A percentile compares a stretch with the other conserved stretches of the same genome.
phyloP scores from a whole-genome alignment of 2,888 invertebrate genomes.

The Meteorus cinctellus region DNA sequence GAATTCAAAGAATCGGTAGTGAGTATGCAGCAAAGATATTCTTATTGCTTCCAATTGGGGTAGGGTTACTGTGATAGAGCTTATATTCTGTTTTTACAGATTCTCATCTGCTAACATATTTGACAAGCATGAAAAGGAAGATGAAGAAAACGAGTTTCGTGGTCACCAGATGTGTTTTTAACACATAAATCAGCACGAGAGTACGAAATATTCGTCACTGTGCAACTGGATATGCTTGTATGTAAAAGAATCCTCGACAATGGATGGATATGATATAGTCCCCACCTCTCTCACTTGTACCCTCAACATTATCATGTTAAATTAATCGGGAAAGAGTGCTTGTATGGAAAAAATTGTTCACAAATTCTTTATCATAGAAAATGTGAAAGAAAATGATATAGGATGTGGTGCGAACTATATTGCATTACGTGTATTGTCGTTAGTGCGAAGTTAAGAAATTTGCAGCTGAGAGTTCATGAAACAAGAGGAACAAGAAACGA shows the following conservation, averaged over 20 bases:
- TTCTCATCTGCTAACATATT: no score
- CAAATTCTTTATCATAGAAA: no score
- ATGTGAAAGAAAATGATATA: no score
- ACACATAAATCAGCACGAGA: background rate
- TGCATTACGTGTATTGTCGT: background rate
- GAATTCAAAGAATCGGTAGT: background rate
- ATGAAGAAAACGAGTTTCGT: slow-evolving; percentile 9
- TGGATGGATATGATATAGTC: no score
- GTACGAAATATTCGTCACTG: background rate
- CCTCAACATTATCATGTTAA: no score
- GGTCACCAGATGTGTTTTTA: background rate
- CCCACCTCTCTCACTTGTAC: no score
- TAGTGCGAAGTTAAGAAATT: background rate
- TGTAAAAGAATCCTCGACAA: no score
- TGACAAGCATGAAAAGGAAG: background rate
- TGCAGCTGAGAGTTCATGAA: no score
- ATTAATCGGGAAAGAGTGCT: no score
- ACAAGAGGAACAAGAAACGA: background rate
- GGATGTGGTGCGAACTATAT: background rate
- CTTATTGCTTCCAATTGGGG: background rate
- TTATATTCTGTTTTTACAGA: background rate
- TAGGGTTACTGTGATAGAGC: background rate
- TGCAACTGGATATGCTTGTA: slow-evolving; percentile 25
- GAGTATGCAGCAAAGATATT: background rate
- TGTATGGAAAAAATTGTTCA: no score